Percentiles rank a stretch among this genome's conserved stretches.
These are phyloP conservation scores for Chelonus insularis DNA, from an alignment of 1,140 invertebrate species.

Conservation along the genomic window DNA sequence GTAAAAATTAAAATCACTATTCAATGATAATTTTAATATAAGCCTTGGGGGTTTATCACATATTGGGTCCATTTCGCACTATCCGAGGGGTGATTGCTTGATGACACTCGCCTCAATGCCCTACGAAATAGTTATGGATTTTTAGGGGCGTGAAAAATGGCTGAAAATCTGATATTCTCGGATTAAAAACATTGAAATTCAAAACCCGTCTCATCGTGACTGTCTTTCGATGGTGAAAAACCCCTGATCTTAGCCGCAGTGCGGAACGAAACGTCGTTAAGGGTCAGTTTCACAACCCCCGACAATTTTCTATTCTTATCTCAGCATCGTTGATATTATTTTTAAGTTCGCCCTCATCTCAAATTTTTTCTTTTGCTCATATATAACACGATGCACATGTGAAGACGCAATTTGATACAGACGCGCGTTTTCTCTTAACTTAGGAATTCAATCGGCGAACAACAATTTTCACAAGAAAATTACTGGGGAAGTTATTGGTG, in stretches of 20 bases:
- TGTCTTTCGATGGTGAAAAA: neutral
- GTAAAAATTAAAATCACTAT: no score
- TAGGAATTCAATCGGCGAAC: slow-evolving; percentile 52
- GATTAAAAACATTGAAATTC: slow-evolving; percentile 63
- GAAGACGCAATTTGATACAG: slow-evolving; percentile 56
- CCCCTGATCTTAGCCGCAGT: slow-evolving; percentile 34
- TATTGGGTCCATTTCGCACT: no score
- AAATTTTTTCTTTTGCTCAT: slow-evolving; percentile 18
- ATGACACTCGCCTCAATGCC: slow-evolving; percentile 37
- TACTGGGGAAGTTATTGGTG: slow-evolving; percentile 35
- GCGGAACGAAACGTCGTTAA: slow-evolving; percentile 58
- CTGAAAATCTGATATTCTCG: slow-evolving; percentile 60
- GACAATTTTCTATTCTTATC: slow-evolving; percentile 21
- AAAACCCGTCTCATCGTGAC: slow-evolving; percentile 51
- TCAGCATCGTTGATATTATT: slow-evolving; percentile 55
- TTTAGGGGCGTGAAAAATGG: slow-evolving; percentile 57
- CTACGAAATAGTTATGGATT: neutral
- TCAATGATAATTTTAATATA: no score
- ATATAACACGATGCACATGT: slow-evolving; percentile 24
- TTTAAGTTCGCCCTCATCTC: slow-evolving; percentile 44
- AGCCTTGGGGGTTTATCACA: no score
- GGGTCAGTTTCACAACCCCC: slow-evolving; percentile 56
- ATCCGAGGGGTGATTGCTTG: neutral
- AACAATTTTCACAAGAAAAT: slow-evolving; percentile 46
- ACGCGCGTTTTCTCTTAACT: slow-evolving; percentile 47